Conservation (phyloP, 37 sponge, comb jelly and placozoan genomes). For the Spongilla lacustris region DNA sequence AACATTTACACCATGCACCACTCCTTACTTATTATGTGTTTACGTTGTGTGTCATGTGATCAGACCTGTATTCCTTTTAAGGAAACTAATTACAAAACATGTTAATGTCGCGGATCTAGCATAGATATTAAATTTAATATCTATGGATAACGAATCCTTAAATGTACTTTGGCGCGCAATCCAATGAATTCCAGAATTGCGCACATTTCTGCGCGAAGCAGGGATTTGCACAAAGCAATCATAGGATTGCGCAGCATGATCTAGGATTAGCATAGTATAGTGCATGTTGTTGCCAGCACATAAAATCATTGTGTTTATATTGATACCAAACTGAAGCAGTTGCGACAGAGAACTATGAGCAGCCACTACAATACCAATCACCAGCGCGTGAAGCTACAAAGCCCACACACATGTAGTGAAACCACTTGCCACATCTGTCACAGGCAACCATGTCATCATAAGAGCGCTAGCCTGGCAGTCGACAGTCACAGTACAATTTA, state of each 20-base stretch:
- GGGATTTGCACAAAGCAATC: conserved; percentile 1
- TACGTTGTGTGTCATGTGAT: too few relatives aligned
- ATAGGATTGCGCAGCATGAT: background rate
- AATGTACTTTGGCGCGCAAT: conserved; percentile 12
- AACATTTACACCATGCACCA: too few relatives aligned
- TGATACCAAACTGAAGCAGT: background rate
- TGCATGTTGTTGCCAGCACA: background rate
- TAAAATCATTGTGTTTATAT: conserved; percentile 2
- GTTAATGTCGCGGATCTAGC: too few relatives aligned
- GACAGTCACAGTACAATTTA: conserved; percentile 26
- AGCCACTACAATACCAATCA: background rate
- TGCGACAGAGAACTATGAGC: conserved; percentile 8
- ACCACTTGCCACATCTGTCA: conserved; percentile 12
- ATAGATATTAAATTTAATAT: too few relatives aligned
- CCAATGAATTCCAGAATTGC: background rate
- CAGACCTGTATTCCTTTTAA: too few relatives aligned
- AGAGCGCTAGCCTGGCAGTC: too few relatives aligned
- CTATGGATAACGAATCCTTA: too few relatives aligned
- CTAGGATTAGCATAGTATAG: background rate
- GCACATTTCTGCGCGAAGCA: conserved; percentile 2
- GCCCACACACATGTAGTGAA: conserved; percentile 20
- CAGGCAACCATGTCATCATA: conserved; percentile 29
- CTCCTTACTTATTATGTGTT: too few relatives aligned
- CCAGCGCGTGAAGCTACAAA: background rate
- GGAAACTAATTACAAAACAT: too few relatives aligned